phyloP scores from a whole-genome alignment of 2,888 invertebrate species.

The Drosophila testacea region DNA sequence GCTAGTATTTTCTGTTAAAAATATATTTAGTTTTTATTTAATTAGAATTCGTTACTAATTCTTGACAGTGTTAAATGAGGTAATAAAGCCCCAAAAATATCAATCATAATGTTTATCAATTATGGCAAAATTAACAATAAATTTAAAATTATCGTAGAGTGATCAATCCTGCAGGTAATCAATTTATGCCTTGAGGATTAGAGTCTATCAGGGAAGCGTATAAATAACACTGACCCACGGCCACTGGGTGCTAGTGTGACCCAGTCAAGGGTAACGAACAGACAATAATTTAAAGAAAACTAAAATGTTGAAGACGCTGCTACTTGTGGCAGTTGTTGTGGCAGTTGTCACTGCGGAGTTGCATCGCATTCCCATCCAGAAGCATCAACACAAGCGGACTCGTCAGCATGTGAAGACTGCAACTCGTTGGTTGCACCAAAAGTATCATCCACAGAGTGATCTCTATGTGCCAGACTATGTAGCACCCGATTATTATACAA shows the following conservation, averaged over 20 bases:
- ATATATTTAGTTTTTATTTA: neutral
- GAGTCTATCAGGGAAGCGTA: slow-evolving; percentile 15
- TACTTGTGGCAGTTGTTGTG: slow-evolving; percentile 57
- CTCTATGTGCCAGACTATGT: slow-evolving; percentile 38
- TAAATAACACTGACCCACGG: slow-evolving; percentile 44
- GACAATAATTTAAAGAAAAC: neutral
- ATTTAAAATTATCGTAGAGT: slow-evolving; percentile 37
- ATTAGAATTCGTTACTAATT: neutral
- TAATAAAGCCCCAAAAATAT: slow-evolving; percentile 10
- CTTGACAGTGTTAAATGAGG: neutral
- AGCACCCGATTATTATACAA: slow-evolving; percentile 37
- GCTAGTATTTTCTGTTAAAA: neutral
- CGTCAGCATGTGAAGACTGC: slow-evolving; percentile 45
- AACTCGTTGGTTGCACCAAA: slow-evolving; percentile 42
- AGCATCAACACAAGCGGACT: slow-evolving; percentile 51
- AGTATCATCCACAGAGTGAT: slow-evolving; percentile 46
- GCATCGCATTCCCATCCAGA: slow-evolving; percentile 68
- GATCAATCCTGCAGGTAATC: slow-evolving; percentile 46
- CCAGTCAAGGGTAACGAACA: slow-evolving; percentile 39
- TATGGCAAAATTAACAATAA: slow-evolving; percentile 41
- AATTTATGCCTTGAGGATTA: neutral
- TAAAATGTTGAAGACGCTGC: slow-evolving; percentile 66
- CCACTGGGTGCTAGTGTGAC: slow-evolving; percentile 32
- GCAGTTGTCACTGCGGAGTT: slow-evolving; percentile 68
- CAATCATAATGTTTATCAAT: slow-evolving; percentile 41